Evolutionary conservation across 2,113 vertebrate genomes (phyloP), one percentile per base, ranked within the genome.

Genomic region (Lepisosteus oculatus): DNA sequence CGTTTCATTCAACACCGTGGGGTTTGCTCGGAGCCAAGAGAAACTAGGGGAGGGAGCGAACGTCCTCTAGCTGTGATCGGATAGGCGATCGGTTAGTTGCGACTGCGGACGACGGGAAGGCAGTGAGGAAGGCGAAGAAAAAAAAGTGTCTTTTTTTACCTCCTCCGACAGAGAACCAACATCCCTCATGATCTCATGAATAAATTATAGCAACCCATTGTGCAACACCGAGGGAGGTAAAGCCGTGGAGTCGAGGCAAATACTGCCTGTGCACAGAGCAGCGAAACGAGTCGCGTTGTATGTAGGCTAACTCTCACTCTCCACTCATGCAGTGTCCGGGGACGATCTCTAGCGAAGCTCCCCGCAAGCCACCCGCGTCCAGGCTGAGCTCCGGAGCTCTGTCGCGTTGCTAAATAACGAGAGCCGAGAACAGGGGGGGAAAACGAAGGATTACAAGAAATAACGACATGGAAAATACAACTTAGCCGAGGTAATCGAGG

Each of bases 181-280:
- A 83, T 79, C 85, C 29, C 85, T 83, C 86, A 86, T 89, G 89
- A 90, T 84, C 86, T 89, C 85, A 91, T 91, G 88, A 88, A 90
- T 90, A 90, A 83, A 86, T 91, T 89, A 88, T 74, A 83, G 82
- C 75, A 83, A 81, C 77, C 84, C 83, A 85, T 84, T 87, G 87
- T 87, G 88, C 83, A 88, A 86, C 80, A 80, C 47, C 5, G 80
- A 88, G 81, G 77, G 81, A 85, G 85, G 83, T 81, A 70, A 29
- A 65, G 83, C 81, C 44, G 81, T 71, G 70, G 69, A 82, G 83
- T 64, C 77, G 76, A 74, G 76, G 77, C 81, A 81, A 77, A 79
- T 79, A 70, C 73, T 15, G 72, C 70, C 69, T 51, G 75, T 69
- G 74, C 67, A 75, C 70, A 64, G 68, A 72, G 65, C 43, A 51